Percentiles rank a stretch among this genome's conserved stretches.
phyloP scores from a whole-genome alignment of 2,888 invertebrate species.

The Chrysolina americana region DNA sequence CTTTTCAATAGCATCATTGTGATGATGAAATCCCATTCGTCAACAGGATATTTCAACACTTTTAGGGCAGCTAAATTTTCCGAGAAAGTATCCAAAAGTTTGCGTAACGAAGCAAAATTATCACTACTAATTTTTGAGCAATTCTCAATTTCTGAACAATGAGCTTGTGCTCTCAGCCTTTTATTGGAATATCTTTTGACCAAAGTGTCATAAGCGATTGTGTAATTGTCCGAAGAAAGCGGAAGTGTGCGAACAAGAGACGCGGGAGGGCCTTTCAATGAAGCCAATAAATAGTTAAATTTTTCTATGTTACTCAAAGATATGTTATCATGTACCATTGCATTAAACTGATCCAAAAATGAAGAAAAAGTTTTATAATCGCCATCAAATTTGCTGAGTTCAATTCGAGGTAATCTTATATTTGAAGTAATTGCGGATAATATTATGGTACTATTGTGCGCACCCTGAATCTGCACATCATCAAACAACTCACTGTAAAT shows the following conservation, averaged over 20 bases:
- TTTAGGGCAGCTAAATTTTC: background rate
- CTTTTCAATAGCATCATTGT: background rate
- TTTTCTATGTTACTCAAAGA: background rate
- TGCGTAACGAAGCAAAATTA: background rate
- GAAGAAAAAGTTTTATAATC: background rate
- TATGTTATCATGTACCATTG: background rate
- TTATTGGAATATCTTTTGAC: background rate
- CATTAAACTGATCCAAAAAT: background rate
- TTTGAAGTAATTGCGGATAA: background rate
- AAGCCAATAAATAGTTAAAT: background rate
- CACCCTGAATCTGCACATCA: background rate
- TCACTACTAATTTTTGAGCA: background rate
- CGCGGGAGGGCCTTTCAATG: background rate
- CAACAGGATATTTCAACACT: background rate
- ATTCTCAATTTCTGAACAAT: background rate
- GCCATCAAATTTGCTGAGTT: background rate
- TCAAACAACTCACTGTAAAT: background rate
- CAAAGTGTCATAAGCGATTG: background rate
- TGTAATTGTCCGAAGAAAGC: background rate
- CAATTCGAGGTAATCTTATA: background rate
- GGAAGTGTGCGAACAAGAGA: background rate
- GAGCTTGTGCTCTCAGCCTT: background rate
- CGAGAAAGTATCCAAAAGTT: background rate
- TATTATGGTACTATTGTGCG: background rate
- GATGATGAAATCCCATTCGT: too few relatives aligned